A percentile compares a stretch with the other conserved stretches of the same genome.
Evolutionary conservation across 1,140 invertebrate genomes (phyloP).

Genomic region (Sinella curviseta): DNA sequence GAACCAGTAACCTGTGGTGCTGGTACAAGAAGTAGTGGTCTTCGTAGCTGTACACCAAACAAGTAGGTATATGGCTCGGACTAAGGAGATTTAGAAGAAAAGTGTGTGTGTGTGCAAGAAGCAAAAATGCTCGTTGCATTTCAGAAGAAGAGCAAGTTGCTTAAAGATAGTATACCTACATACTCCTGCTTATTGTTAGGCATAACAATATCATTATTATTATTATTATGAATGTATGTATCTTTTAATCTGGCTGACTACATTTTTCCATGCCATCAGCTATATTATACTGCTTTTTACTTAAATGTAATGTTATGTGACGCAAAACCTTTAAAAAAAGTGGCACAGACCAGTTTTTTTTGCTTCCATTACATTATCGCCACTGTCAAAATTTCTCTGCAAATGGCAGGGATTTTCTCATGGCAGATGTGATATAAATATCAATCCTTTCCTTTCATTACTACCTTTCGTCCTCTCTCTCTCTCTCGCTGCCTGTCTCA

Average conservation of each 20-base stretch:
- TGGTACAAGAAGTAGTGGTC: too few relatives aligned
- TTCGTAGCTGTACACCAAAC: neutral
- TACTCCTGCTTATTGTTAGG: neutral
- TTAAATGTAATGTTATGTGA: conserved; percentile 38
- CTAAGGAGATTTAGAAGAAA: neutral
- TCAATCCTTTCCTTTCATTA: conserved; percentile 25
- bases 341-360: conserved; percentile 49
- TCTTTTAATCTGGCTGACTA: conserved; percentile 5
- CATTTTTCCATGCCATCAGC: conserved; percentile 25
- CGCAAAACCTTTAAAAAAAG: conserved; percentile 48
- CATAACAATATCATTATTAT: neutral
- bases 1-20: neutral
- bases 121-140: neutral
- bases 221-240: neutral
- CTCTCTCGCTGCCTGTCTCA: neutral
- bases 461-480: conserved; percentile 1
- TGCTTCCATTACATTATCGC: conserved; percentile 46
- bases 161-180: neutral
- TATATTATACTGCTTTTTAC: neutral
- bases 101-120: neutral
- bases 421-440: conserved; percentile 38
- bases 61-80: neutral
- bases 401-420: conserved; percentile 49
- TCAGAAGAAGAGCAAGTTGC: neutral
- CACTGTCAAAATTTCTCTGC: conserved; percentile 49